Base-by-base conservation (phyloP, 2,113 vertebrate species). In the Catharus bicknelli region DNA sequence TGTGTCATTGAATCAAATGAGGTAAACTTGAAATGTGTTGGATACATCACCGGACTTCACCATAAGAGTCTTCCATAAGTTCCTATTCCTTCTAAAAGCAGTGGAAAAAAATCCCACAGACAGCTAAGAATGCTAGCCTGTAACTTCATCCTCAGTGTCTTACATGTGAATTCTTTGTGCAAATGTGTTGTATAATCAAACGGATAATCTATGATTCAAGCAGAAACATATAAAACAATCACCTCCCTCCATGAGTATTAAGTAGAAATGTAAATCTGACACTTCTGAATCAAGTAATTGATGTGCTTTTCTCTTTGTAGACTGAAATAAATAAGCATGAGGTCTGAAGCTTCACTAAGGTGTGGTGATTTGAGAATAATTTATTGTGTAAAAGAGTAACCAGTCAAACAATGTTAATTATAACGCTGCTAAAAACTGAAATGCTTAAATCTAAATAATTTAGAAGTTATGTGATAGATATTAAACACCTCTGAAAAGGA, bases 401-500 rank as follows among this genome's bases (percentile, higher is more conserved):
- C 30, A 88, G 89, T 63, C 58, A 89, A 96, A 95, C 54, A 82
- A 27, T 83, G 68, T 88, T 95, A 94, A 95, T 96, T 96, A 77
- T 92, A 90, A 79, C 47, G 81, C 53, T 58, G 40, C 70, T 90
- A 55, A 94, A 90, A 88, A 16, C 45, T 82, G 50, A 80, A 93
- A 91, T 79, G 66, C 23, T 94, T 90, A 93, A 86, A 93, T 91
- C 47, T 93, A 96, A 97, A 96, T 95, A 1, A 86, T 96, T 91
- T 93, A 91, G 61, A 95, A 94, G 38, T 63, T 92, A 63, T 66
- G 64, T 84, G 77, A 92, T 91, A 92, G 92, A 90, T 94, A 91
- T 91, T 95, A 96, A 92, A 90, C 80, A 93, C 61, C 69, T 93
- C 74, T 78, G 73, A 91, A 88, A 80, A 51, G 95, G 93, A 95